Percentiles rank a stretch among this genome's conserved stretches.
phyloP scores from a whole-genome alignment of 2,113 vertebrate species.

The Hassar affinis region DNA sequence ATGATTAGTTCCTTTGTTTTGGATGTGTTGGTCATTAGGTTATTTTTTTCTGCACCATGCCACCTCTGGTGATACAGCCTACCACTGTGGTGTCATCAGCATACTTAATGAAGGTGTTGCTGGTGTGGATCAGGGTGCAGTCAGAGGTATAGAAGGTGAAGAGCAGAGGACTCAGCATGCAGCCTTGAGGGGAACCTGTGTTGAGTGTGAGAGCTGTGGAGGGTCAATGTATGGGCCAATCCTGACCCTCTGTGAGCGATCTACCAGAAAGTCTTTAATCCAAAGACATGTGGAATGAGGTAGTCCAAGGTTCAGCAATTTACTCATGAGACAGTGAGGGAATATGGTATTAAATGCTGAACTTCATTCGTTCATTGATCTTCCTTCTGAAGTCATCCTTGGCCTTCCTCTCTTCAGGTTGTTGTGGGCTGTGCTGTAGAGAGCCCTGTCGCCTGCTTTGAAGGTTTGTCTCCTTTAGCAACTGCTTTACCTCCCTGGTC shows the following conservation, averaged over 20 bases:
- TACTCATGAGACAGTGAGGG: background rate
- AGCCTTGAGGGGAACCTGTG: too few species aligned
- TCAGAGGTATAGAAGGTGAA: background rate
- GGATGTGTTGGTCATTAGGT: background rate
- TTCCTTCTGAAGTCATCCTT: background rate
- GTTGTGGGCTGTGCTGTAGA: background rate
- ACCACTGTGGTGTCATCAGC: too few species aligned
- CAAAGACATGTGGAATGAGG: background rate
- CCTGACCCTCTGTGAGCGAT: background rate
- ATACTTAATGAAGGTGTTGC: too few species aligned
- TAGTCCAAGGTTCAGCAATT: background rate
- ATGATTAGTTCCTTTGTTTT: slow-evolving; percentile 19
- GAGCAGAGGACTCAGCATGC: too few species aligned
- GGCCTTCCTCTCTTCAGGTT: slow-evolving; percentile 6
- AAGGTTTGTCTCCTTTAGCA: slow-evolving; percentile 13
- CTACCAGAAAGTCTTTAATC: background rate
- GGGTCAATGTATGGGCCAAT: too few species aligned
- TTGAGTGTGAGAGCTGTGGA: background rate
- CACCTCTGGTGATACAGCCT: background rate
- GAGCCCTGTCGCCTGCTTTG: background rate
- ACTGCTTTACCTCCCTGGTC: background rate
- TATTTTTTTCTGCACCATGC: background rate
- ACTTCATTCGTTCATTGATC: background rate
- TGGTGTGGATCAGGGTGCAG: background rate
- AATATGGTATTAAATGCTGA: slow-evolving; percentile 11